Evolutionary conservation across 1,140 invertebrate species (phyloP).

Genomic region (Calliphora vicina): DNA sequence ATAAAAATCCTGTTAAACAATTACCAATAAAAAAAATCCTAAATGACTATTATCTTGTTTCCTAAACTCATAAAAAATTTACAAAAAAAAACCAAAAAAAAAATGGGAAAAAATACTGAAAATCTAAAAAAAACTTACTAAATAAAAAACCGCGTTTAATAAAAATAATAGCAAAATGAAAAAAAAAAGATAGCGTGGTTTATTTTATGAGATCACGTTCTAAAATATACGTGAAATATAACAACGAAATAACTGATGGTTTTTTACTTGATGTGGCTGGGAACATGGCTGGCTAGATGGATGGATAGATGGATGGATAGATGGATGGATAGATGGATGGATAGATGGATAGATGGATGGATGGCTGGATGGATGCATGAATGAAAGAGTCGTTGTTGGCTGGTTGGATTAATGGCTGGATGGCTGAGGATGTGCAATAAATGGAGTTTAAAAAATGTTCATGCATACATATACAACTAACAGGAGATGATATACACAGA

Average conservation of each 20-base stretch:
- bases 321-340: background rate
- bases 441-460: slow-evolving; percentile 8
- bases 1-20: slow-evolving; percentile 1
- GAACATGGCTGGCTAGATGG: slow-evolving; percentile 21
- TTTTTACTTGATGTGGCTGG: background rate
- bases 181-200: background rate
- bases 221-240: slow-evolving; percentile 32
- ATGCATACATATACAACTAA: background rate
- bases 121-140: background rate
- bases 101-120: background rate
- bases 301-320: background rate
- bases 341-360: background rate
- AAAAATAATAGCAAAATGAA: background rate
- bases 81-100: background rate
- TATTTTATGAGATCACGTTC: slow-evolving; percentile 35
- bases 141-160: slow-evolving; percentile 8
- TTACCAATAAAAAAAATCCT: slow-evolving; percentile 7
- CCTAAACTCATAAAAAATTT: background rate
- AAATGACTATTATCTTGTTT: slow-evolving; percentile 13
- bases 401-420: background rate
- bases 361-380: background rate
- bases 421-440: background rate
- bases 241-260: slow-evolving; percentile 31
- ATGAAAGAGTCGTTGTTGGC: background rate
- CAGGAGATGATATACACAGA: background rate